These are phyloP conservation scores for Metopolophium dirhodum DNA, from an alignment of 1,140 invertebrate species.

Conservation along the genomic window DNA sequence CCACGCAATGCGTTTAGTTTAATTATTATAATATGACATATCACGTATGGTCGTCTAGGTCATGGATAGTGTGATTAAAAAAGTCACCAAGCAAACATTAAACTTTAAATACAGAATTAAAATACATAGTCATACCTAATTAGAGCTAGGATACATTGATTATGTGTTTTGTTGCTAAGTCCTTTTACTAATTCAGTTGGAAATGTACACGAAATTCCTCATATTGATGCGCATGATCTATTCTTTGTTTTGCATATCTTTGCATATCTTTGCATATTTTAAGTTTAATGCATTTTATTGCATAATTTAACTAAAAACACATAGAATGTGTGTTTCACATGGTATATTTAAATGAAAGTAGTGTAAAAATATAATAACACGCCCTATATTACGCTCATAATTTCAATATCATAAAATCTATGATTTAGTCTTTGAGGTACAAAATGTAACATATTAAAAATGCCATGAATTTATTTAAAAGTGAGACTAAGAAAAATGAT, in stretches of 20 bases:
- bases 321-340: neutral
- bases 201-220: neutral
- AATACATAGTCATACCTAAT: neutral
- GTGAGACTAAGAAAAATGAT: neutral
- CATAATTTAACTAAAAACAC: neutral
- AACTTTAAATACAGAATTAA: neutral
- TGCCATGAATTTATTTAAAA: neutral
- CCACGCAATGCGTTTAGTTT: too few relatives aligned
- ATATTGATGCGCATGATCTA: neutral
- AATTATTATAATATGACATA: too few relatives aligned
- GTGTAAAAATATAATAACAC: neutral
- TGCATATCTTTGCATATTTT: too few relatives aligned
- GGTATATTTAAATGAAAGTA: neutral
- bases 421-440: neutral
- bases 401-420: neutral
- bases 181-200: neutral
- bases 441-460: neutral
- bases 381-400: neutral
- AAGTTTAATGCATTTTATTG: too few relatives aligned
- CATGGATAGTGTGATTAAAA: neutral
- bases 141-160: neutral
- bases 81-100: neutral
- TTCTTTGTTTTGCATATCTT: neutral
- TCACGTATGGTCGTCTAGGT: too few relatives aligned
- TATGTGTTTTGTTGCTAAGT: neutral